These are phyloP conservation scores for Pempheris klunzingeri DNA, from an alignment of 2,797 vertebrate species.

Conservation along the genomic window DNA sequence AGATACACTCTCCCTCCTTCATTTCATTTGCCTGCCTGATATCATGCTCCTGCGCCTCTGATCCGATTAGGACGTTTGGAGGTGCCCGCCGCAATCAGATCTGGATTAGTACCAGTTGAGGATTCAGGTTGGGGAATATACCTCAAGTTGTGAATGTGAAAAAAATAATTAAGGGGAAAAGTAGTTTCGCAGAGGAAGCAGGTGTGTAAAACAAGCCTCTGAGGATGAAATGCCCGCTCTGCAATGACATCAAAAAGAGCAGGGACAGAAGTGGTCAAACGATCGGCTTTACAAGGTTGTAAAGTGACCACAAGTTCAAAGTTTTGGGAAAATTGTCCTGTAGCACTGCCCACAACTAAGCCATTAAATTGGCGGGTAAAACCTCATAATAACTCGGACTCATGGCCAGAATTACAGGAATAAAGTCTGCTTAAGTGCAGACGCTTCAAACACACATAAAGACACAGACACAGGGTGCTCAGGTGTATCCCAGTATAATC, in stretches of 20 bases:
- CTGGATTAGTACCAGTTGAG: constrained; percentile 58
- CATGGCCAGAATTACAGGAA: not conserved
- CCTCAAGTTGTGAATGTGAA: constrained; percentile 7
- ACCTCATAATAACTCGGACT: not conserved
- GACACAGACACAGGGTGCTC: constrained; percentile 31
- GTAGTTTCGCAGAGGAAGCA: not conserved
- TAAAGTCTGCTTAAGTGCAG: not conserved
- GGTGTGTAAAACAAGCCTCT: not conserved
- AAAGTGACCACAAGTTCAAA: constrained; percentile 4
- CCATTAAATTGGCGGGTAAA: not conserved
- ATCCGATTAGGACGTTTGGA: constrained; percentile 61
- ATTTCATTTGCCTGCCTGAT: constrained; percentile 40
- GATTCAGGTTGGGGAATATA: constrained; percentile 27
- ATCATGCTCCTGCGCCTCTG: constrained; percentile 45
- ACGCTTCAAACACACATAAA: not conserved
- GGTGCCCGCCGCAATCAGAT: constrained; percentile 46
- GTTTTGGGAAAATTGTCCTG: not conserved
- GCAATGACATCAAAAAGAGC: not conserved
- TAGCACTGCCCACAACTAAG: not conserved
- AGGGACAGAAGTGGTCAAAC: not conserved
- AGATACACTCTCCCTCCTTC: constrained; percentile 28
- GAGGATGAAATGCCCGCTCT: not conserved
- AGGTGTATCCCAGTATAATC: constrained; percentile 62
- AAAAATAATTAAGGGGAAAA: not conserved
- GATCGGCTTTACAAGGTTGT: not conserved